phyloP scores from a whole-genome alignment of 2,797 vertebrate genomes.

The Dendrocincla fuliginosa region DNA sequence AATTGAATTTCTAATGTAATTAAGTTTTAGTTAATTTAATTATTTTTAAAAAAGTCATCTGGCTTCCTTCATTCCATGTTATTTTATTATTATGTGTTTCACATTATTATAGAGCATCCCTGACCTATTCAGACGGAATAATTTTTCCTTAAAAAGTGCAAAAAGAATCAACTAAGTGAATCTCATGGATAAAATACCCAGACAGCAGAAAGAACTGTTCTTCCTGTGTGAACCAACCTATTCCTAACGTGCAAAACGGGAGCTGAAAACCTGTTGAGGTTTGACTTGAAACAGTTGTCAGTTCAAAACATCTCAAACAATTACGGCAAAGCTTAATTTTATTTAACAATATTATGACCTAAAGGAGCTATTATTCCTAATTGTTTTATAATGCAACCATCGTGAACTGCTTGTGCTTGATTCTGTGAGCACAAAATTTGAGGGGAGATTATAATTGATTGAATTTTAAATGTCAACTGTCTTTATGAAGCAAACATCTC shows the following conservation, averaged over 20 bases:
- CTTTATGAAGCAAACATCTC: background rate
- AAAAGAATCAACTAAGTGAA: background rate
- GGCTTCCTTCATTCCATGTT: background rate
- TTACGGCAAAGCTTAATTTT: background rate
- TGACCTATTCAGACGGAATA: background rate
- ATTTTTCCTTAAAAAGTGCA: background rate
- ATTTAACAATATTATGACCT: conserved; percentile 20
- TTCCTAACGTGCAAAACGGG: background rate
- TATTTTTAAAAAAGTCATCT: background rate
- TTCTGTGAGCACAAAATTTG: background rate
- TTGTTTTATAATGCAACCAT: conserved; percentile 21
- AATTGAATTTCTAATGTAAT: background rate
- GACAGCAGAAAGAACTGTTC: background rate
- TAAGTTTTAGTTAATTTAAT: background rate
- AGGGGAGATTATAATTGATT: background rate
- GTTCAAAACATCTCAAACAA: background rate
- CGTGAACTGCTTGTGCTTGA: background rate
- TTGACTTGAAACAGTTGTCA: background rate
- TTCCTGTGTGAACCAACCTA: background rate
- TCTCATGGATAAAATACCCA: background rate
- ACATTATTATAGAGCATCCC: background rate
- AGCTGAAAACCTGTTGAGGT: background rate
- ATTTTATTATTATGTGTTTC: background rate
- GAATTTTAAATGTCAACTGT: conserved; percentile 13
- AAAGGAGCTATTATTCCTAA: conserved; percentile 10